These are phyloP conservation scores for Tokudaia tokunoshimensis DNA, from an alignment of 2,797 vertebrate genomes.

Conservation along the genomic window DNA sequence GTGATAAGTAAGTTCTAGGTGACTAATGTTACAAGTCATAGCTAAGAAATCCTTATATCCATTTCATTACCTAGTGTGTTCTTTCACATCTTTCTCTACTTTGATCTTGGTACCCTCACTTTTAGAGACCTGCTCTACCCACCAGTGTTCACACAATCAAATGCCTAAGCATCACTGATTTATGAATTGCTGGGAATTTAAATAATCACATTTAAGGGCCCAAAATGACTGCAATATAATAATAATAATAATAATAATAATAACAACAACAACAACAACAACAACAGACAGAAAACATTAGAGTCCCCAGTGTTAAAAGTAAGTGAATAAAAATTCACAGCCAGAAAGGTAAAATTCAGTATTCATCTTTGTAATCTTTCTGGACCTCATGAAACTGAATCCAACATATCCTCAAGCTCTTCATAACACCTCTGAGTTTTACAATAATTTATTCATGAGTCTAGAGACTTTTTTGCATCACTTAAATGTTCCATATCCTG, in stretches of 20 bases:
- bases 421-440: constrained; percentile 67
- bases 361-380: constrained; percentile 47
- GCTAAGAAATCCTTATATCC: constrained; percentile 24
- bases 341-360: constrained; percentile 35
- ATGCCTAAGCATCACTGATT: background rate
- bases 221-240: background rate
- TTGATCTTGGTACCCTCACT: background rate
- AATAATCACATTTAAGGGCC: background rate
- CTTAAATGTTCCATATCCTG: constrained; percentile 76
- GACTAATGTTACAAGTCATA: constrained; percentile 44
- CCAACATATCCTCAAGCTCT: constrained; percentile 29
- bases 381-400: constrained; percentile 47
- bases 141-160: background rate
- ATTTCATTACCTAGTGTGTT: background rate
- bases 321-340: constrained; percentile 50
- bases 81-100: background rate
- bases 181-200: background rate
- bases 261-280: background rate
- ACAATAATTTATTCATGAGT: constrained; percentile 79
- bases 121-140: too few species aligned
- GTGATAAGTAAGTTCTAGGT: constrained; percentile 54
- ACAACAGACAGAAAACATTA: constrained; percentile 52
- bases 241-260: background rate
- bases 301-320: constrained; percentile 46
- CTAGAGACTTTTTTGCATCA: constrained; percentile 60